Percentiles rank a stretch among this genome's conserved stretches.
phyloP scores from a whole-genome alignment of 1,140 invertebrate species.

The Drosophila baimaii region DNA sequence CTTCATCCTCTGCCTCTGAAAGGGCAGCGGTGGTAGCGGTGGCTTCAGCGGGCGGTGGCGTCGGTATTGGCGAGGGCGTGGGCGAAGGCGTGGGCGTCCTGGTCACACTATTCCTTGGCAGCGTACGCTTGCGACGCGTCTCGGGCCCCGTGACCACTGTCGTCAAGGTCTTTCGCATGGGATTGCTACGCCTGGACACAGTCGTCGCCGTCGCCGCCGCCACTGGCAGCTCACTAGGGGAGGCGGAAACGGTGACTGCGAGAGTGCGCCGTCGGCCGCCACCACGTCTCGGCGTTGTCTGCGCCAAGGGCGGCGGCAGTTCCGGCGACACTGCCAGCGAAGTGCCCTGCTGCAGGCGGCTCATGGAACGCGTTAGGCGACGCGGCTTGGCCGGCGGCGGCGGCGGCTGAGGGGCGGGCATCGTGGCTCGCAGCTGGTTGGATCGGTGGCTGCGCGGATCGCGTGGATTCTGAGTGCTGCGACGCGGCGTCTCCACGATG shows the following conservation, averaged over 20 bases:
- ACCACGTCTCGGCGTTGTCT: not conserved
- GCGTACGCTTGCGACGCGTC: constrained; percentile 15
- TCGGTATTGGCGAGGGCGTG: not conserved
- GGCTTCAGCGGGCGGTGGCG: not conserved
- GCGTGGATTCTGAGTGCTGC: constrained; percentile 68
- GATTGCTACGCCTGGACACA: not conserved
- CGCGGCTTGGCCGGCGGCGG: constrained; percentile 45
- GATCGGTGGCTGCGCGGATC: constrained; percentile 85
- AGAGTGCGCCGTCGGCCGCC: constrained; percentile 36
- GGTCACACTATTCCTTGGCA: not conserved
- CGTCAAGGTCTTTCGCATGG: constrained; percentile 29
- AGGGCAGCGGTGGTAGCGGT: not conserved
- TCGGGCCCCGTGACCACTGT: constrained; percentile 5
- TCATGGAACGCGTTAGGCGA: constrained; percentile 59
- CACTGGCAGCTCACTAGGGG: not conserved
- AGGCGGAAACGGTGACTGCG: not conserved
- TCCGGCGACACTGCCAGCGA: not conserved
- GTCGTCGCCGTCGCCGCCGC: not conserved
- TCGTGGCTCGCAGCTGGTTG: constrained; percentile 54
- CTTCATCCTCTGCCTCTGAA: not conserved
- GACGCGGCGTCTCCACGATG: constrained; percentile 1
- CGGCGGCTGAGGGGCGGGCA: constrained; percentile 47
- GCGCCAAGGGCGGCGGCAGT: constrained; percentile 1
- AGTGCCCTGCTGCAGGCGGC: constrained; percentile 32
- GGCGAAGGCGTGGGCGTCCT: not conserved